Percentiles rank a stretch among this genome's conserved stretches.
phyloP scores from a whole-genome alignment of 2,113 vertebrate species.

The Aptenodytes patagonicus region DNA sequence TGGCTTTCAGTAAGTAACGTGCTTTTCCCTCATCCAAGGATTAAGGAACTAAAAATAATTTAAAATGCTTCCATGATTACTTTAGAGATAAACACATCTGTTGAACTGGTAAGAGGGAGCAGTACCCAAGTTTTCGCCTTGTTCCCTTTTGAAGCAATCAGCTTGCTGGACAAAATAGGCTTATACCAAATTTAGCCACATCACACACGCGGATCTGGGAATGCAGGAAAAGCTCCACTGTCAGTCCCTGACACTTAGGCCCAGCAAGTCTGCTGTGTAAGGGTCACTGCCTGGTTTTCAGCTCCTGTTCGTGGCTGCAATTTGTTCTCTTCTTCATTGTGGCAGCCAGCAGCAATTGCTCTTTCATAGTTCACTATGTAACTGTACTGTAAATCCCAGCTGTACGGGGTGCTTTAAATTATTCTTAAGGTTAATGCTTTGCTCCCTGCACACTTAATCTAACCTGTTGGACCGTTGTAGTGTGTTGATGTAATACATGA shows the following conservation, averaged over 20 bases:
- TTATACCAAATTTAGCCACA: neutral
- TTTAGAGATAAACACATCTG: neutral
- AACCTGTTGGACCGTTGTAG: neutral
- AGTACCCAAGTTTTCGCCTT: neutral
- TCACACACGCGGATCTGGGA: rapidly evolving
- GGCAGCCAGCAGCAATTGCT: neutral
- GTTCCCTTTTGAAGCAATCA: neutral
- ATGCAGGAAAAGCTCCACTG: neutral
- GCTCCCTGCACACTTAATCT: neutral
- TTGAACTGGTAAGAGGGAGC: neutral
- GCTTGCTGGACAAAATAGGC: neutral
- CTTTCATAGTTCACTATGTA: neutral
- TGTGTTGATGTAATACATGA: neutral
- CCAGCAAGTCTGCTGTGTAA: neutral
- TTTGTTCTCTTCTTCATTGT: neutral
- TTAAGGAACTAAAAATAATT: conserved; percentile 13
- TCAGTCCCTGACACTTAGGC: neutral
- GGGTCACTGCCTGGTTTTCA: neutral
- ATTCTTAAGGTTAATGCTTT: neutral
- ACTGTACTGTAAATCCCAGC: neutral
- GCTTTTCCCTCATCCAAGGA: neutral
- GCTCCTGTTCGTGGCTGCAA: neutral
- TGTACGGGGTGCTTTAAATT: neutral
- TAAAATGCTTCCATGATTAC: neutral
- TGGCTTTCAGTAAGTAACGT: neutral